phyloP scores from a whole-genome alignment of 2,797 vertebrate species.

The Danionella dracula region DNA sequence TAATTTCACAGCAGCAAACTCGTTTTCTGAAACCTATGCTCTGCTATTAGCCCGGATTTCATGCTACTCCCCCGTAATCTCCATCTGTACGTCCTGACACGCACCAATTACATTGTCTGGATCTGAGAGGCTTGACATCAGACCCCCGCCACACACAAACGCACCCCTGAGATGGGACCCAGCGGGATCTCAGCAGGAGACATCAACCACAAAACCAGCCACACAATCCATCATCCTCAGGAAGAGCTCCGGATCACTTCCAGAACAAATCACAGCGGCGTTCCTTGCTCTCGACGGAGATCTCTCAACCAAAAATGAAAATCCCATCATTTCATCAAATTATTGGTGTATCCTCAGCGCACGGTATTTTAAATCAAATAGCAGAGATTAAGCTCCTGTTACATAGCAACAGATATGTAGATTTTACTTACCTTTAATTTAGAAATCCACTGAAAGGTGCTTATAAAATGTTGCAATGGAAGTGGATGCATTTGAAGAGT shows the following conservation, averaged over 20 bases:
- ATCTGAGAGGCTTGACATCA: conserved; percentile 34
- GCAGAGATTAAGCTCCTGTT: too few relatives aligned
- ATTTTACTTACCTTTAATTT: too few relatives aligned
- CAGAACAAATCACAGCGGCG: not conserved
- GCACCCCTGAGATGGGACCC: conserved; percentile 22
- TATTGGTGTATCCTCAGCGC: too few relatives aligned
- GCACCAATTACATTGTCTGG: conserved; percentile 41
- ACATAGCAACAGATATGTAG: too few relatives aligned
- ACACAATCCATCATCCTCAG: conserved; percentile 9
- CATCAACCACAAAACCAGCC: conserved; percentile 9
- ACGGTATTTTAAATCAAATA: too few relatives aligned
- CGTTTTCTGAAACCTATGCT: not conserved
- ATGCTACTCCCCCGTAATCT: conserved; percentile 28
- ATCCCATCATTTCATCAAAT: too few relatives aligned
- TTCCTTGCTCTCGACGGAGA: not conserved
- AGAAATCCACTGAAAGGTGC: too few relatives aligned
- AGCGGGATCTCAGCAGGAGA: conserved; percentile 36
- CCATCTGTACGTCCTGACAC: conserved; percentile 35
- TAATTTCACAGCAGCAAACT: not conserved
- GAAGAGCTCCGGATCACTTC: not conserved
- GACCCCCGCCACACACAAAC: not conserved
- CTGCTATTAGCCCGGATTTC: not conserved
- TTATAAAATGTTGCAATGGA: too few relatives aligned
- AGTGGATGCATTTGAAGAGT: too few relatives aligned
- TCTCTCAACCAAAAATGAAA: too few relatives aligned